A percentile compares a stretch with the other conserved stretches of the same genome.
Conservation (phyloP, 1,140 invertebrate genomes). For the Halesus radiatus region DNA sequence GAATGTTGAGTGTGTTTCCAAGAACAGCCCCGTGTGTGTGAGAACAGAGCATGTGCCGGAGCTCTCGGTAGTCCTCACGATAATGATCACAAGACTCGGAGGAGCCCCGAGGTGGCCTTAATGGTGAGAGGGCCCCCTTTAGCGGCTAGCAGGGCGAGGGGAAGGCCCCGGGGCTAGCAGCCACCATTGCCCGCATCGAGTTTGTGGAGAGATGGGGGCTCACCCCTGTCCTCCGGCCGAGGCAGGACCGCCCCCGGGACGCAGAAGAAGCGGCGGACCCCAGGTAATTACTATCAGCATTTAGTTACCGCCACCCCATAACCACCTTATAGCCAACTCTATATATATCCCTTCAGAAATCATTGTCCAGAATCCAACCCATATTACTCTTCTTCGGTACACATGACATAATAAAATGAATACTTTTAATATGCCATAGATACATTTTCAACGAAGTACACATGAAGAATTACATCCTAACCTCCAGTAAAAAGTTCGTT, state of each 20-base stretch:
- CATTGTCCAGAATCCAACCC: no score
- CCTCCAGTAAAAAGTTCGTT: no score
- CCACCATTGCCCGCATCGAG: conserved; percentile 96
- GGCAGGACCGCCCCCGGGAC: conserved; percentile 89
- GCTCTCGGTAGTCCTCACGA: neutral
- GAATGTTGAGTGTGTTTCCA: conserved; percentile 5
- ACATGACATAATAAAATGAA: no score
- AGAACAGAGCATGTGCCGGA: neutral
- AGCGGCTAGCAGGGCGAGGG: conserved; percentile 56
- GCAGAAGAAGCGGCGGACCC: conserved; percentile 77
- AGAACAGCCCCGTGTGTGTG: neutral
- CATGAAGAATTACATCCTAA: no score
- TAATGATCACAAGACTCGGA: conserved; percentile 48
- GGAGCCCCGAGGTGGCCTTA: conserved; percentile 28
- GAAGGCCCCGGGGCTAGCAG: conserved; percentile 60
- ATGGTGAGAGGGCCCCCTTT: conserved; percentile 53
- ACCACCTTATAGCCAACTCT: no score
- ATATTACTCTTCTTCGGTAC: no score
- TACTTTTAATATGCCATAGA: no score
- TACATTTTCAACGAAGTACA: no score
- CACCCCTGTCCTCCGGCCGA: conserved; percentile 94
- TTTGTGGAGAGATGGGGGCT: conserved; percentile 96
- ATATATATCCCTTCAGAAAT: no score
- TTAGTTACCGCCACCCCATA: no score
- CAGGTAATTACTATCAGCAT: conserved; percentile 68